Evolutionary conservation across 1,140 invertebrate genomes (phyloP).

Genomic region (Pseudomyrmex gracilis): DNA sequence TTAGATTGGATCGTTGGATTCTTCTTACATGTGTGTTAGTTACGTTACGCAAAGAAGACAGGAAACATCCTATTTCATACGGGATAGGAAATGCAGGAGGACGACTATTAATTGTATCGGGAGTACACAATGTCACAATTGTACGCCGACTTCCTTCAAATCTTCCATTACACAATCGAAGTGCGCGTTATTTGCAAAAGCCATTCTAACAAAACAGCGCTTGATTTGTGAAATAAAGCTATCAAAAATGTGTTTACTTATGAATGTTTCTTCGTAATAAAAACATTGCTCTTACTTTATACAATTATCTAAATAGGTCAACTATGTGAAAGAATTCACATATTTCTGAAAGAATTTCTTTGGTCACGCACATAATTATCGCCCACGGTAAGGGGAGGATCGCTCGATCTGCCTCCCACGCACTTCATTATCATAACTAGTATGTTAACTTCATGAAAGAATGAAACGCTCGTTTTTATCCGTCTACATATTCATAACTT

Average conservation of each 20-base stretch:
- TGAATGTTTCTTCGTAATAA: too few species aligned
- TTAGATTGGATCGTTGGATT: neutral
- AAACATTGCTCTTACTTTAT: too few species aligned
- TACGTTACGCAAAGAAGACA: slow-evolving; percentile 40
- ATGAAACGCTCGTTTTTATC: neutral
- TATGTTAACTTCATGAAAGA: slow-evolving; percentile 41
- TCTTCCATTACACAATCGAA: slow-evolving; percentile 25
- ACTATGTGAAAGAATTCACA: too few species aligned
- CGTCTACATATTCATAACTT: slow-evolving; percentile 47
- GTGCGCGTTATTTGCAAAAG: slow-evolving; percentile 5
- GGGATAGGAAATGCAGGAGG: slow-evolving; percentile 18
- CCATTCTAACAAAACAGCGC: neutral
- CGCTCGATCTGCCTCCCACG: slow-evolving; percentile 27
- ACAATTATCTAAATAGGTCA: too few species aligned
- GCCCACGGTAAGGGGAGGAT: slow-evolving; percentile 11
- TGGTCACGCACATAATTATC: slow-evolving; percentile 23
- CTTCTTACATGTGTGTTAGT: slow-evolving; percentile 2
- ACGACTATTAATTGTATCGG: slow-evolving; percentile 54
- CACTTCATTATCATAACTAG: slow-evolving; percentile 37
- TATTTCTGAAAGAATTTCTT: slow-evolving; percentile 26
- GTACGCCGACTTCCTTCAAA: slow-evolving; percentile 28
- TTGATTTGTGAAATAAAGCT: neutral
- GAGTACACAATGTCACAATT: slow-evolving; percentile 44
- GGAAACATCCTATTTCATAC: slow-evolving; percentile 50
- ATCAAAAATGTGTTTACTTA: neutral